These are phyloP conservation scores for Hippoglossus stenolepis DNA, from an alignment of 2,113 vertebrate genomes.

Conservation along the genomic window DNA sequence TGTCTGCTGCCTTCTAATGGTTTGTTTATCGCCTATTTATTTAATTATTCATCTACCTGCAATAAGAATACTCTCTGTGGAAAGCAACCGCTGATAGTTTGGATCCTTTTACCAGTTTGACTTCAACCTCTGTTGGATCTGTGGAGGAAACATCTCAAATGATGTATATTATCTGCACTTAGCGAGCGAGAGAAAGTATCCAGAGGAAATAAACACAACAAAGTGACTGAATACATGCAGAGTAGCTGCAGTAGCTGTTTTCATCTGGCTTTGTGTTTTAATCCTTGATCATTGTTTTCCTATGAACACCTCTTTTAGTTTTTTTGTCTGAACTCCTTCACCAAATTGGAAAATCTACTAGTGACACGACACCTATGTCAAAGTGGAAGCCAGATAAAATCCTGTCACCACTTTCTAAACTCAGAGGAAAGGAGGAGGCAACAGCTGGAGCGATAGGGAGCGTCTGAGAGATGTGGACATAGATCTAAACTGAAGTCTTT, in stretches of 20 bases:
- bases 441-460: slow-evolving; percentile 6
- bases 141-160: too few relatives aligned
- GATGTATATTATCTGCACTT: too few relatives aligned
- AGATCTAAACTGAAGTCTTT: slow-evolving; percentile 11
- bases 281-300: slow-evolving; percentile 19
- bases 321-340: background rate
- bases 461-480: slow-evolving; percentile 35
- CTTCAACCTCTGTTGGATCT: too few relatives aligned
- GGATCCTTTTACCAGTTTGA: background rate
- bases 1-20: background rate
- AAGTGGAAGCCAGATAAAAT: slow-evolving; percentile 51
- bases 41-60: background rate
- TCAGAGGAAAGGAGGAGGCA: slow-evolving; percentile 31
- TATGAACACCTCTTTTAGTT: background rate
- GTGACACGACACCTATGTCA: slow-evolving; percentile 55
- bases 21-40: background rate
- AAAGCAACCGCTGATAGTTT: background rate
- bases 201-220: background rate
- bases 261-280: slow-evolving; percentile 6
- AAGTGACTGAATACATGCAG: background rate
- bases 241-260: background rate
- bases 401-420: slow-evolving; percentile 52
- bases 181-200: too few relatives aligned
- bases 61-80: background rate
- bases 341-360: slow-evolving; percentile 40